Evolutionary conservation across 2,113 vertebrate species (phyloP).

Genomic region (Platanista minor): DNA sequence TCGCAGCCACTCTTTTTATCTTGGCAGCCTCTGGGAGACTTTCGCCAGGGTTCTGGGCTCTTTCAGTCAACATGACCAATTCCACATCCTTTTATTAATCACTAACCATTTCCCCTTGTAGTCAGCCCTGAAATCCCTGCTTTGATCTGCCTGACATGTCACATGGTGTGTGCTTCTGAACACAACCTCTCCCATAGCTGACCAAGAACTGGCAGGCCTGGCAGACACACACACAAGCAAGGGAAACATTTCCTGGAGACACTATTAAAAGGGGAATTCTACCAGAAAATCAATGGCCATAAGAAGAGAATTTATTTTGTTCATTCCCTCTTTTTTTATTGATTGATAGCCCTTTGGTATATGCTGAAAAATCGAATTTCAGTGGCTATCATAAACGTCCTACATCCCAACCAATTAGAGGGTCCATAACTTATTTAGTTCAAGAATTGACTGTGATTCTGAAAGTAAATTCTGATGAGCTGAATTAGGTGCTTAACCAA

Average conservation of each 20-base stretch:
- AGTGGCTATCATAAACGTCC: background rate
- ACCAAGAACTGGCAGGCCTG: background rate
- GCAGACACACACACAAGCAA: background rate
- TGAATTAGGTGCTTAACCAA: background rate
- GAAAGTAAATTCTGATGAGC: background rate
- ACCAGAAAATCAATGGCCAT: background rate
- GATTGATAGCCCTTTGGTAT: background rate
- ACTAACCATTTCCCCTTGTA: constrained; percentile 48
- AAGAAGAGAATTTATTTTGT: background rate
- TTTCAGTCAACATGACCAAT: constrained; percentile 39
- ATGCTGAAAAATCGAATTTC: background rate
- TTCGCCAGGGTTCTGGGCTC: constrained; percentile 37
- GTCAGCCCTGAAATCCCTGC: constrained; percentile 40
- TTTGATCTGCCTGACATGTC: constrained; percentile 55
- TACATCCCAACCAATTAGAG: background rate
- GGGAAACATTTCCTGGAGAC: background rate
- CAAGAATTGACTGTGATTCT: background rate
- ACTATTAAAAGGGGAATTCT: background rate
- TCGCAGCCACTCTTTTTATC: background rate
- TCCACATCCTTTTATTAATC: constrained; percentile 60
- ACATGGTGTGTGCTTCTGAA: background rate
- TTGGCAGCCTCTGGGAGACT: constrained; percentile 36
- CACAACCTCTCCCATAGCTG: background rate
- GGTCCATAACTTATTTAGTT: background rate
- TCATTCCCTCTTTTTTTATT: background rate